These are phyloP conservation scores for Pocillopora damicornis DNA, from an alignment of 64 coral and sea anemone species.

Conservation along the genomic window DNA sequence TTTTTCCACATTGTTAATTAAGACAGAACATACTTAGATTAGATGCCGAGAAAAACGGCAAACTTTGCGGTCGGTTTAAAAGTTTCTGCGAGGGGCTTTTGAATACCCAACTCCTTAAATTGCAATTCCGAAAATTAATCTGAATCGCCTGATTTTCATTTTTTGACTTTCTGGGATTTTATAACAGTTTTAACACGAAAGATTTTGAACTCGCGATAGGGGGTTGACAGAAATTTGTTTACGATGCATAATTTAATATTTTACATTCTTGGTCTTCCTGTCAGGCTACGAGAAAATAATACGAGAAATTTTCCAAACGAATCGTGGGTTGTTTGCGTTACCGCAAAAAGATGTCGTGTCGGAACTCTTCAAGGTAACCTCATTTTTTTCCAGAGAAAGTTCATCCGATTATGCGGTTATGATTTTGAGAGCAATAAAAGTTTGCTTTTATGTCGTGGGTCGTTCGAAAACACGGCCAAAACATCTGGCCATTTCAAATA, in stretches of 20 bases:
- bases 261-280: background rate
- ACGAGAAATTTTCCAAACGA: background rate
- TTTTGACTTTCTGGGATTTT: background rate
- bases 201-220: conserved; percentile 2
- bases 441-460: background rate
- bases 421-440: background rate
- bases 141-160: background rate
- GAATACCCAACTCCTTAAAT: background rate
- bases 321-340: background rate
- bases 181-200: background rate
- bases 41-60: background rate
- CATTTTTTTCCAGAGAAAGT: background rate
- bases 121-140: background rate
- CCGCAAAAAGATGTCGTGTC: background rate
- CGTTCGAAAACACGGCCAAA: background rate
- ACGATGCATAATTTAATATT: conserved; percentile 43
- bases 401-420: background rate
- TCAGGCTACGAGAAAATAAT: background rate
- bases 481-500: conserved; percentile 36
- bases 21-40: background rate
- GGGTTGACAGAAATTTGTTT: background rate
- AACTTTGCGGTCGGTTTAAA: background rate
- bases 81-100: background rate
- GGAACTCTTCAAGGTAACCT: too few species aligned
- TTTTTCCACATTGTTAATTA: conserved; percentile 3